phyloP scores from a whole-genome alignment of 2,888 invertebrate genomes.

The Auanema freiburgensis region DNA sequence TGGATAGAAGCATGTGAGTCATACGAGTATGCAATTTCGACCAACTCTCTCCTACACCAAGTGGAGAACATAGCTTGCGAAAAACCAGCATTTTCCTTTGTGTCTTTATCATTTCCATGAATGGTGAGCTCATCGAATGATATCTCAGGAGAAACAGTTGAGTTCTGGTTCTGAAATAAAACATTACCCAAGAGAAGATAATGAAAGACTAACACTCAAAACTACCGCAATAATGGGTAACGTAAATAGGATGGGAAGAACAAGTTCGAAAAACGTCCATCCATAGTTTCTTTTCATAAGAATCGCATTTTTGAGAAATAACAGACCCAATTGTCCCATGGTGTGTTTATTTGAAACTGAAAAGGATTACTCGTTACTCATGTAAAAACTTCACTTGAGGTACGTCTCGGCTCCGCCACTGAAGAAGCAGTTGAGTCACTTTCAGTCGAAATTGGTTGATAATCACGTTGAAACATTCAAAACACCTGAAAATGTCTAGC shows the following conservation, averaged over 20 bases:
- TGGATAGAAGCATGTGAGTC: neutral
- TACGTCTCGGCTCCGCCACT: no score
- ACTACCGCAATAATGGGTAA: conserved; percentile 45
- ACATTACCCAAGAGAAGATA: neutral
- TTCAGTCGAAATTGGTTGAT: no score
- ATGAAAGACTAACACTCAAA: conserved; percentile 41
- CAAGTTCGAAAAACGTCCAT: conserved; percentile 54
- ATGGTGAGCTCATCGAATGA: neutral
- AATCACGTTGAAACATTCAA: no score
- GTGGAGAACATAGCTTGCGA: neutral
- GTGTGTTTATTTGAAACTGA: no score
- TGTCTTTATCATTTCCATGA: conserved; percentile 8
- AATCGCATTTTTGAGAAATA: conserved; percentile 53
- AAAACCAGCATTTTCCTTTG: conserved; percentile 9
- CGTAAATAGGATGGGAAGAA: conserved; percentile 44
- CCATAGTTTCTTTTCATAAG: conserved; percentile 46
- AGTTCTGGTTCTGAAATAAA: neutral
- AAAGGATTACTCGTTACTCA: no score
- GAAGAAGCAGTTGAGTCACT: no score
- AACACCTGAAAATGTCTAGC: no score
- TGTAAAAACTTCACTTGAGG: no score
- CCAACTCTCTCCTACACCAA: conserved; percentile 4
- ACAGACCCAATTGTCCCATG: conserved; percentile 40
- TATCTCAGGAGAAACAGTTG: neutral
- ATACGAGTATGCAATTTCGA: conserved; percentile 12